Evolutionary conservation across 2,113 vertebrate species (phyloP).

Genomic region (Chaetura pelagica): DNA sequence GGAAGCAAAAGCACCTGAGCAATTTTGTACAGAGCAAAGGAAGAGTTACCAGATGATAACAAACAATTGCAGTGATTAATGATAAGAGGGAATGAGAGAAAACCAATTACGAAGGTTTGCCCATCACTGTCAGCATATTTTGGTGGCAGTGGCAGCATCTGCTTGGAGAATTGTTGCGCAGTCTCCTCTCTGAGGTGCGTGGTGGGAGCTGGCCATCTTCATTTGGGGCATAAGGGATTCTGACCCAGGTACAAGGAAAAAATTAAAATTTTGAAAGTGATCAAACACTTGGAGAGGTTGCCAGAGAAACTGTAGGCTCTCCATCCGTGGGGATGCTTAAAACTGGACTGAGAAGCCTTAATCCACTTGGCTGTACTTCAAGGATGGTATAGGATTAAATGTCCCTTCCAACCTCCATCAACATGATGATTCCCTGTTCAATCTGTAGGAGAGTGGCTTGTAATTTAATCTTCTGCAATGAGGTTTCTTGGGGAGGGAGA

Average conservation of each 20-base stretch:
- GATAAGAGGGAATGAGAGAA: neutral
- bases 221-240: neutral
- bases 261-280: neutral
- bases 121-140: neutral
- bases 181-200: accelerated
- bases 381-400: neutral
- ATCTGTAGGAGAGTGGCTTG: neutral
- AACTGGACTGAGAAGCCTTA: neutral
- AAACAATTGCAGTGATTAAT: neutral
- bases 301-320: neutral
- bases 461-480: neutral
- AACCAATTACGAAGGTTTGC: neutral
- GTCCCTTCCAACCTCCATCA: neutral
- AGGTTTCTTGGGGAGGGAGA: accelerated
- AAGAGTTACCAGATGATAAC: neutral
- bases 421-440: accelerated
- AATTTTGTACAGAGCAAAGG: neutral
- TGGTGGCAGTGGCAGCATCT: neutral
- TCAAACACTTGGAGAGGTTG: neutral
- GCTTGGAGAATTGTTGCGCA: neutral
- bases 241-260: neutral
- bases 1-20: neutral
- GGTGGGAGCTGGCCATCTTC: neutral
- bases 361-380: neutral
- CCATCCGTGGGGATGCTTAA: neutral